These are phyloP conservation scores for Oryzias woworae DNA, from an alignment of 2,113 vertebrate genomes.

Conservation along the genomic window DNA sequence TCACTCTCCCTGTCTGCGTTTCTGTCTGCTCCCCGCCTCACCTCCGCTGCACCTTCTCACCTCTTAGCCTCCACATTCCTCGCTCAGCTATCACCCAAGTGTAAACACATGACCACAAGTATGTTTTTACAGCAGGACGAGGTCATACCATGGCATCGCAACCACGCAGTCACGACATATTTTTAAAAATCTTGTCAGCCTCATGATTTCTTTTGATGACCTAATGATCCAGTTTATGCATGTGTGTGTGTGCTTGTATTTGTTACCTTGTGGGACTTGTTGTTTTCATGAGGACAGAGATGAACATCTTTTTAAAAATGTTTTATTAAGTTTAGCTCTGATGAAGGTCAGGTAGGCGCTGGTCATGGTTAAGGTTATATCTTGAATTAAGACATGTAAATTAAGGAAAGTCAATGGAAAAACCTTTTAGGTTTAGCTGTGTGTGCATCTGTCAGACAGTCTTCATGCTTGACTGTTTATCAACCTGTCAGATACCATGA, in stretches of 20 bases:
- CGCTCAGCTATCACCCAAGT: conserved; percentile 61
- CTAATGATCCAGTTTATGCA: conserved; percentile 35
- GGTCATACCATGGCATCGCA: conserved; percentile 26
- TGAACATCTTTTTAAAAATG: too few relatives aligned
- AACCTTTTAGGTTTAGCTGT: not conserved
- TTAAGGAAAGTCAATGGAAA: too few relatives aligned
- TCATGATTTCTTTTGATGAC: conserved; percentile 59
- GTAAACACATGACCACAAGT: conserved; percentile 73
- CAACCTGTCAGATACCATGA: conserved; percentile 41
- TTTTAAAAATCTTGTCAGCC: conserved; percentile 71
- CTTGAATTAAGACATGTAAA: too few relatives aligned
- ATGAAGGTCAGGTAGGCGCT: too few relatives aligned
- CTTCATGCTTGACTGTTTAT: conserved; percentile 28
- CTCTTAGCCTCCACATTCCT: not conserved
- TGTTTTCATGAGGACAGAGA: too few relatives aligned
- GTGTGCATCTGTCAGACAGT: conserved; percentile 33
- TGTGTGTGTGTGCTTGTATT: conserved; percentile 5
- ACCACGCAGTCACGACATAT: conserved; percentile 64
- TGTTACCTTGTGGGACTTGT: too few relatives aligned
- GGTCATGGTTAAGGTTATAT: too few relatives aligned
- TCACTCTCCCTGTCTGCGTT: conserved; percentile 65
- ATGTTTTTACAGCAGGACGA: conserved; percentile 60
- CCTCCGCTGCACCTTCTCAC: conserved; percentile 34
- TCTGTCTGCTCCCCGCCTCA: conserved; percentile 59
- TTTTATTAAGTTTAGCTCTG: too few relatives aligned